Base-by-base conservation (phyloP, 2,797 vertebrate species). In the Nannoperca obscura region DNA sequence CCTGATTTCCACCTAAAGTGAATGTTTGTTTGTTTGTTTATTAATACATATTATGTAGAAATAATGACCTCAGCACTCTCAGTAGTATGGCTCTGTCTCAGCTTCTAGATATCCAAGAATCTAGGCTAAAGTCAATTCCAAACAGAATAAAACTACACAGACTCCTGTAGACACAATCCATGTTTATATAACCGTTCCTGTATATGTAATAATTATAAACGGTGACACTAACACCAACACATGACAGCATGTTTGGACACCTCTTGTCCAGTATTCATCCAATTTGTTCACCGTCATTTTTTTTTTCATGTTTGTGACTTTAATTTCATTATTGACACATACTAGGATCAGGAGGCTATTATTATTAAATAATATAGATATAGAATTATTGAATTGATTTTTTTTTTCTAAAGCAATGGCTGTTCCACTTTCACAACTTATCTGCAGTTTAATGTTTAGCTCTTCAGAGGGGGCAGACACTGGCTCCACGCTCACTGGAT, bases 361-460 rank as follows among this genome's bases (percentile, higher is more conserved):
- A n/a, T n/a, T n/a, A n/a, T n/a, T n/a, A n/a, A n/a, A n/a, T n/a
- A n/a, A n/a, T n/a, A n/a, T n/a, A n/a, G n/a, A n/a, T n/a, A n/a
- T n/a, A n/a, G n/a, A n/a, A n/a, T n/a, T n/a, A n/a, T n/a, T n/a
- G n/a, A n/a, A n/a, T n/a, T n/a, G n/a, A n/a, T n/a, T n/a, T n/a
- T n/a, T n/a, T n/a, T n/a, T n/a, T n/a, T n/a, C 27, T 49, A 20
- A 24, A 40, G 40, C 1, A 14, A 7, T 5, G 19, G 27, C 9
- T 17, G n/a, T 12, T 27, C 40, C 19, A 27, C 36, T 57, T 57
- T 46, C 47, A n/a, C 14, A 47, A 81, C 86, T 84, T 88, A 87
- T 83, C 79, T 88, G 65, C 17, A 75, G 92, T 17, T 95, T 94
- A 94, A 95, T 94, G 58, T 91, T 94, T 95, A 94, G 94, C 93